These are phyloP conservation scores for Magallana ariakensis DNA, from an alignment of 1,140 invertebrate species.

Conservation along the genomic window DNA sequence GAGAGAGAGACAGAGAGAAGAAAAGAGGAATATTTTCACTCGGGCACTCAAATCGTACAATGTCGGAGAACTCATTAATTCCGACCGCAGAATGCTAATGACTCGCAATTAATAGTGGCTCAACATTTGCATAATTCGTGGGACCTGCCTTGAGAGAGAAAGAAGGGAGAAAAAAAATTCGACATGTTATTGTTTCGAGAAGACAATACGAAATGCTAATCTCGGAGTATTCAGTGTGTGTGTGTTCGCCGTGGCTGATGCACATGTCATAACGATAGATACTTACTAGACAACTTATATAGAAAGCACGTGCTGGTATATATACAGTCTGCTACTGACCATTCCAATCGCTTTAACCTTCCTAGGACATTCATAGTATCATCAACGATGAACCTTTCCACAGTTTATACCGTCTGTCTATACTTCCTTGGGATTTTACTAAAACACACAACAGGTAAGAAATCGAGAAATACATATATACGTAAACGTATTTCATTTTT, in stretches of 20 bases:
- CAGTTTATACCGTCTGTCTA: not conserved
- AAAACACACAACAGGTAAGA: slow-evolving; percentile 10
- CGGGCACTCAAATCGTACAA: too few species aligned
- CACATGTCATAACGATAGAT: not conserved
- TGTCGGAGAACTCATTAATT: not conserved
- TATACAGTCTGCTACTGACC: too few species aligned
- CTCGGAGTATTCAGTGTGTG: not conserved
- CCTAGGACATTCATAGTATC: too few species aligned
- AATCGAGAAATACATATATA: too few species aligned
- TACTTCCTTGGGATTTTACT: slow-evolving; percentile 14
- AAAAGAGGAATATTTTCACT: too few species aligned
- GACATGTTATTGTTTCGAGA: not conserved
- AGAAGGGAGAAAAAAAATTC: too few species aligned
- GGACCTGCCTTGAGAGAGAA: not conserved
- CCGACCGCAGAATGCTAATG: slow-evolving; percentile 12
- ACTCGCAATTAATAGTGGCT: not conserved
- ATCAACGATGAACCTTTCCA: not conserved
- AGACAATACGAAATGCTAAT: slow-evolving; percentile 7
- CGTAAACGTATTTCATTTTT: too few species aligned
- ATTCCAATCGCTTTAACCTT: too few species aligned
- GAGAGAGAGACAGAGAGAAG: too few species aligned
- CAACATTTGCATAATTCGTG: slow-evolving; percentile 15
- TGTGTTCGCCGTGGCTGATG: not conserved
- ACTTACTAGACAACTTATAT: not conserved
- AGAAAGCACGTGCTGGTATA: too few species aligned